Evolutionary conservation across 1,140 invertebrate species (phyloP).

Genomic region (Antheraea pernyi): DNA sequence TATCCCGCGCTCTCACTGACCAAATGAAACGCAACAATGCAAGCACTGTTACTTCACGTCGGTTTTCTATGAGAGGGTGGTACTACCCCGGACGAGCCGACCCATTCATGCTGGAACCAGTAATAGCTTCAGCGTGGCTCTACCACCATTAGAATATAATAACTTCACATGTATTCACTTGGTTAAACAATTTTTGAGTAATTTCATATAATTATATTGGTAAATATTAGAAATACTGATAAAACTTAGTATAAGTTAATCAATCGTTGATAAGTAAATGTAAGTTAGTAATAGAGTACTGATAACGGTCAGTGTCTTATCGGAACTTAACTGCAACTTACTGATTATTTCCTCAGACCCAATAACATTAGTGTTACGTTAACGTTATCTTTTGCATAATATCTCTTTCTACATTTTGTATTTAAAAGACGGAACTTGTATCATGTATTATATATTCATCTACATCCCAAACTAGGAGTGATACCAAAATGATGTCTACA

Average conservation of each 20-base stretch:
- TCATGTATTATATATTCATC: not conserved
- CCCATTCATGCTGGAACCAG: too few species aligned
- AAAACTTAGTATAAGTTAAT: not conserved
- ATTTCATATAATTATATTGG: too few species aligned
- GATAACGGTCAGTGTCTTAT: not conserved
- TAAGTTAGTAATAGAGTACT: not conserved
- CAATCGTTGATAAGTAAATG: not conserved
- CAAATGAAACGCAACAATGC: too few species aligned
- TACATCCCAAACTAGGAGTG: not conserved
- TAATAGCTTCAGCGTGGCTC: too few species aligned
- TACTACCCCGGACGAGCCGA: too few species aligned
- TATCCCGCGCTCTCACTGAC: too few species aligned
- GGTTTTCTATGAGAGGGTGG: too few species aligned
- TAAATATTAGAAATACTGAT: not conserved
- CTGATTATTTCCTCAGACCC: not conserved
- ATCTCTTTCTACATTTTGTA: not conserved
- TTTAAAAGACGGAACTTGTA: not conserved
- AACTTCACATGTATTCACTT: too few species aligned
- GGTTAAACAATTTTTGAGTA: too few species aligned
- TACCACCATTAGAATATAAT: too few species aligned
- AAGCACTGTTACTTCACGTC: too few species aligned
- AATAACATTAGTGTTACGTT: not conserved
- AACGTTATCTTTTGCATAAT: not conserved
- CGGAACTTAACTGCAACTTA: not conserved
- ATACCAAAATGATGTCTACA: slow-evolving; percentile 28